phyloP scores from a whole-genome alignment of 2,113 vertebrate genomes.

The Mirza zaza region DNA sequence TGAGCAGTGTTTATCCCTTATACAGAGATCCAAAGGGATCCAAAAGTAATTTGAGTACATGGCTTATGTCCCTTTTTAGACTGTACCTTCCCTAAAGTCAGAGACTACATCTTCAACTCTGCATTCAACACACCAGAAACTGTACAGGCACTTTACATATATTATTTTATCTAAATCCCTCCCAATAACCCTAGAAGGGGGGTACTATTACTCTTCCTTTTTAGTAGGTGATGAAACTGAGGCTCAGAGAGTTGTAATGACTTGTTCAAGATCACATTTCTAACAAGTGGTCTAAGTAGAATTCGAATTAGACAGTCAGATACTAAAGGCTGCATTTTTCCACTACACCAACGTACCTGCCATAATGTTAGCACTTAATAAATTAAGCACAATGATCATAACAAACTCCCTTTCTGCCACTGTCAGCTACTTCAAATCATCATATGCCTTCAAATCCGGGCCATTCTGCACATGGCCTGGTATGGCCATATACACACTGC shows the following conservation, averaged over 20 bases:
- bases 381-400: background rate
- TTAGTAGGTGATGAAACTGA: conserved; percentile 27
- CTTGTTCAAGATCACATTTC: background rate
- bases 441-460: background rate
- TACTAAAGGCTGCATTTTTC: conserved; percentile 10
- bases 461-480: background rate
- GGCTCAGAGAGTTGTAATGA: background rate
- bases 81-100: background rate
- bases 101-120: background rate
- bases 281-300: background rate
- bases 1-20: background rate
- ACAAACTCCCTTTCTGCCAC: background rate
- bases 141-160: background rate
- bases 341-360: background rate
- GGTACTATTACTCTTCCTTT: background rate
- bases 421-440: background rate
- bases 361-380: conserved; percentile 14
- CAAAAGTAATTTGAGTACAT: background rate
- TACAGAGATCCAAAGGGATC: background rate
- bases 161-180: conserved; percentile 3
- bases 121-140: background rate
- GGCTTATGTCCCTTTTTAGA: background rate
- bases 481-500: background rate
- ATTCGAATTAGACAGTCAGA: background rate
- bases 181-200: background rate